Evolutionary conservation across 2,797 vertebrate genomes (phyloP).

Genomic region (Heteromormyrus szaboi): DNA sequence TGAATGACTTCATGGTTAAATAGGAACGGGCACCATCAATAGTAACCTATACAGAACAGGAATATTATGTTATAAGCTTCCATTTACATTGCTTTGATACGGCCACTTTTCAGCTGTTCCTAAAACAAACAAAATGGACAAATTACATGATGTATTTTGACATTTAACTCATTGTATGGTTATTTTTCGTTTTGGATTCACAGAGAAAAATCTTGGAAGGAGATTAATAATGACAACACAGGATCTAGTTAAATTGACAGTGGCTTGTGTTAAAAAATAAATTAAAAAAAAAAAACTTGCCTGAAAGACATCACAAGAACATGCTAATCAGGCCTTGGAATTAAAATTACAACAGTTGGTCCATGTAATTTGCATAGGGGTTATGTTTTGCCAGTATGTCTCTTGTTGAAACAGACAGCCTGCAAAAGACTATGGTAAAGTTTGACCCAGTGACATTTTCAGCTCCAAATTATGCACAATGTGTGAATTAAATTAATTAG

Average conservation of each 20-base stretch:
- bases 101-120: background rate
- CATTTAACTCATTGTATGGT: conserved; percentile 13
- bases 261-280: conserved; percentile 44
- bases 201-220: background rate
- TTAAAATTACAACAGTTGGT: conserved; percentile 65
- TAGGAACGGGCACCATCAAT: background rate
- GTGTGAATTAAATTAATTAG: conserved; percentile 92
- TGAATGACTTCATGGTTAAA: background rate
- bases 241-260: conserved; percentile 45
- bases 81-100: background rate
- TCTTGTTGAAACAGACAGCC: conserved; percentile 75
- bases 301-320: conserved; percentile 55
- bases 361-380: conserved; percentile 72
- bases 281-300: conserved; percentile 47
- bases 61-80: background rate
- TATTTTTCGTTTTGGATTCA: conserved; percentile 12
- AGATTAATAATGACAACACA: conserved; percentile 42
- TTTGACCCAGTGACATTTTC: conserved; percentile 80
- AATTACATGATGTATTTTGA: conserved; percentile 1
- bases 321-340: conserved; percentile 48
- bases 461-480: conserved; percentile 85
- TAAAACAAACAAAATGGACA: background rate
- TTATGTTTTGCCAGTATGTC: conserved; percentile 78
- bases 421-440: conserved; percentile 73
- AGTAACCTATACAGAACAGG: background rate